Percentiles rank a stretch among this genome's conserved stretches.
phyloP scores from a whole-genome alignment of 2,797 vertebrate species.

The Poecilia picta region DNA sequence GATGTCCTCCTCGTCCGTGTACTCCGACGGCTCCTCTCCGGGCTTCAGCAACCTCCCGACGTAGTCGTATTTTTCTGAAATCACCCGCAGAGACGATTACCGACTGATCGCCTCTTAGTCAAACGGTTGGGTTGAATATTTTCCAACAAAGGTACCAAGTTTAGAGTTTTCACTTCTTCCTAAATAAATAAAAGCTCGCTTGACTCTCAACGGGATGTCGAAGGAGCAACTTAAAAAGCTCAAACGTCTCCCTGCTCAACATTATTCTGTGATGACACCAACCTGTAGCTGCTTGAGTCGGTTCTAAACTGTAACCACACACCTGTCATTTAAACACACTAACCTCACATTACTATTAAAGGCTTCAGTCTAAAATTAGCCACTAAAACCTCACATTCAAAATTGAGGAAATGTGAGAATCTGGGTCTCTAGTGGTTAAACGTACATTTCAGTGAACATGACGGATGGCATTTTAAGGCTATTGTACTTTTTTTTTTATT shows the following conservation, averaged over 20 bases:
- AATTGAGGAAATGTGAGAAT: not conserved
- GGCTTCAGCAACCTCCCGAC: slow-evolving; percentile 97
- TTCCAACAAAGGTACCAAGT: not conserved
- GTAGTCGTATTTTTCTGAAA: slow-evolving; percentile 97
- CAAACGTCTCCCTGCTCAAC: not conserved
- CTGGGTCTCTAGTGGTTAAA: not conserved
- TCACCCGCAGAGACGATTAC: not conserved
- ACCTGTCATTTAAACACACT: not conserved
- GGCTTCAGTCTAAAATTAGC: slow-evolving; percentile 27
- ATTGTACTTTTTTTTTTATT: no score
- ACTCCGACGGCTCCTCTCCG: slow-evolving; percentile 97
- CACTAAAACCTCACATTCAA: not conserved
- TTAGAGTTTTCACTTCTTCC: not conserved
- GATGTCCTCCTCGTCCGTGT: slow-evolving; percentile 98
- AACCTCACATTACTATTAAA: not conserved
- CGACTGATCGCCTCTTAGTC: not conserved
- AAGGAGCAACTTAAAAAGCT: not conserved
- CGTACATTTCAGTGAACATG: not conserved
- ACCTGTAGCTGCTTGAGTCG: not conserved
- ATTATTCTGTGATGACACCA: not conserved
- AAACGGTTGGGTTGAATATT: not conserved
- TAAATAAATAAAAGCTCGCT: not conserved
- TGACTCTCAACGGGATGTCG: no score
- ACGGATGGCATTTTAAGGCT: not conserved
- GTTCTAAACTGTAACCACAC: not conserved